Evolutionary conservation across 2,113 vertebrate species (phyloP).

Genomic region (Tretioscincus oriximinensis): DNA sequence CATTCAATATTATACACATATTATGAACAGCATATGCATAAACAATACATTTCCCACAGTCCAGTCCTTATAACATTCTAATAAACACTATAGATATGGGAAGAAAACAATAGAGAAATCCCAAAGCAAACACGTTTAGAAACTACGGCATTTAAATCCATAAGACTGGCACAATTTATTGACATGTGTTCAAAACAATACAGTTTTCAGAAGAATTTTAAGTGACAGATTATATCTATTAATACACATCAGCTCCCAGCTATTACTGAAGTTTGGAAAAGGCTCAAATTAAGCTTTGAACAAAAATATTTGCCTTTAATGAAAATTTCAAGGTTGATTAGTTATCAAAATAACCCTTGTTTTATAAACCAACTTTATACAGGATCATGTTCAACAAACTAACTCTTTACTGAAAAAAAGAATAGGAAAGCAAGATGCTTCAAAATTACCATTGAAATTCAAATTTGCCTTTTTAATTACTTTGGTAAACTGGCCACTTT

Average conservation of each 20-base stretch:
- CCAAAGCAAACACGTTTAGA: neutral
- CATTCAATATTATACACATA: neutral
- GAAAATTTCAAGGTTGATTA: constrained; percentile 47
- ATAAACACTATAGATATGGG: neutral
- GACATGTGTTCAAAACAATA: constrained; percentile 42
- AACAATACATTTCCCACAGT: neutral
- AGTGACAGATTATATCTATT: constrained; percentile 14
- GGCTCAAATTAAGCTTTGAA: constrained; percentile 49
- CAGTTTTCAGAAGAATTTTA: constrained; percentile 34
- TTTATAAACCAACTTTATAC: constrained; percentile 19
- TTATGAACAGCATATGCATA: neutral
- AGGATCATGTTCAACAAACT: constrained; percentile 12
- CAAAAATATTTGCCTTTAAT: constrained; percentile 37
- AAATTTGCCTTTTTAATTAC: neutral
- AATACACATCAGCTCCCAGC: constrained; percentile 25
- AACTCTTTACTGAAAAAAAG: neutral
- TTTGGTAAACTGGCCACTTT: too few relatives aligned
- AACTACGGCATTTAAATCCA: constrained; percentile 23
- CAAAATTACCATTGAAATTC: neutral
- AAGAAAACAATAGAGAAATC: constrained; percentile 1
- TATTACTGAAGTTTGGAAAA: constrained; percentile 37
- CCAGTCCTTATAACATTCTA: neutral
- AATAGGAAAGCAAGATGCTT: neutral
- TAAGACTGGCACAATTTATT: constrained; percentile 42
- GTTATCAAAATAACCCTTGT: constrained; percentile 39